A percentile compares a stretch with the other conserved stretches of the same genome.
phyloP scores from a whole-genome alignment of 2,113 vertebrate species.

The Xenopus laevis region DNA sequence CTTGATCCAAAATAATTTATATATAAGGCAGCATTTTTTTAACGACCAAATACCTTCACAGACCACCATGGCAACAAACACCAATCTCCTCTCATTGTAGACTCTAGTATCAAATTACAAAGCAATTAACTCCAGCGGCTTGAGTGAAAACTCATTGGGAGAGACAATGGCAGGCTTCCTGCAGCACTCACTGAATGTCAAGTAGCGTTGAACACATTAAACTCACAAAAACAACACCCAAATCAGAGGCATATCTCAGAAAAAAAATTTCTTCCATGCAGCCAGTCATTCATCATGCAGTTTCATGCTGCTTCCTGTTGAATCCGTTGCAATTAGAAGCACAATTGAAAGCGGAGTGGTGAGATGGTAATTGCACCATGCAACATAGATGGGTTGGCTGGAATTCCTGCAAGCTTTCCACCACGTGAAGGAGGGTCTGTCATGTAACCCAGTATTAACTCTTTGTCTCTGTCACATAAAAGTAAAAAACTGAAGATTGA shows the following conservation, averaged over 20 bases:
- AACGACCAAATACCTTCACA: no score
- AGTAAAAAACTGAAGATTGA: background rate
- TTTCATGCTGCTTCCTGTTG: background rate
- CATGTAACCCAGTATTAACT: constrained; percentile 52
- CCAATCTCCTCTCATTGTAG: background rate
- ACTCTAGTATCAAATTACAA: background rate
- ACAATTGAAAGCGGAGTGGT: background rate
- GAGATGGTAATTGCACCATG: background rate
- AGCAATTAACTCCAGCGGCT: background rate
- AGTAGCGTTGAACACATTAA: background rate
- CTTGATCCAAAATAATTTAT: no score
- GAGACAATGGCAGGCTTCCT: background rate
- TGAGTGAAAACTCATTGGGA: background rate
- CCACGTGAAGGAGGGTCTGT: constrained; percentile 56
- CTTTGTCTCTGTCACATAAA: background rate
- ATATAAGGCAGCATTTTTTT: no score
- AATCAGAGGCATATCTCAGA: background rate
- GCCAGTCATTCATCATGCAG: background rate
- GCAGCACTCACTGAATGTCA: background rate
- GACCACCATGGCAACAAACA: no score
- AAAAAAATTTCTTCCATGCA: background rate
- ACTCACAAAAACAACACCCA: background rate
- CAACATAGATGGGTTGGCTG: constrained; percentile 19
- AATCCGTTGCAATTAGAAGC: background rate
- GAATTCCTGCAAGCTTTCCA: constrained; percentile 14